Conservation (phyloP, 1,140 invertebrate genomes). For the Laupala kohalensis region DNA sequence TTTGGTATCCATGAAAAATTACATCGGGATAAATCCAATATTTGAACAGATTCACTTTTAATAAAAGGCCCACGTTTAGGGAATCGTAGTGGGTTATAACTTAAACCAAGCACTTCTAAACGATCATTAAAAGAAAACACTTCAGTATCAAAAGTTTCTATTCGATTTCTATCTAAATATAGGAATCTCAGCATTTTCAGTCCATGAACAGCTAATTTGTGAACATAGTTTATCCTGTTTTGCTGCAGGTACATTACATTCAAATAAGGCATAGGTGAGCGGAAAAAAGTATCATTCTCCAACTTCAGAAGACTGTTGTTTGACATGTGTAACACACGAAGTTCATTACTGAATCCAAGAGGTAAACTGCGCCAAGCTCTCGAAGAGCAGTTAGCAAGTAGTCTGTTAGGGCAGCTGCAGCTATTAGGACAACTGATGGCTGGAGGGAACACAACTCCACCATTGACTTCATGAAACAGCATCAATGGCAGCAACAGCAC, state of each 20-base stretch:
- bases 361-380: neutral
- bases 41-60: neutral
- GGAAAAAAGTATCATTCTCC: neutral
- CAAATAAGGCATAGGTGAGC: neutral
- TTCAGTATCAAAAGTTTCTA: neutral
- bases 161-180: conserved; percentile 1
- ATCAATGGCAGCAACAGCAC: neutral
- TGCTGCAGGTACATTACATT: neutral
- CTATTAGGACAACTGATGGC: neutral
- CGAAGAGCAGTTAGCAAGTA: neutral
- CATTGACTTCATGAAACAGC: neutral
- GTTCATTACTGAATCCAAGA: neutral
- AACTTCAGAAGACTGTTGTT: neutral
- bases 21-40: neutral
- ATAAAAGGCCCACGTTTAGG: neutral
- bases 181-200: neutral
- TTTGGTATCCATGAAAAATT: neutral
- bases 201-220: neutral
- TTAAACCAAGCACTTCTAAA: neutral
- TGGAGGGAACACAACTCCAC: neutral
- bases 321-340: neutral
- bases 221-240: neutral
- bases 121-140: neutral
- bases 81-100: neutral
- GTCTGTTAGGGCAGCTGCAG: neutral